Evolutionary conservation across 2,113 vertebrate genomes (phyloP).

Genomic region (Capra hircus): DNA sequence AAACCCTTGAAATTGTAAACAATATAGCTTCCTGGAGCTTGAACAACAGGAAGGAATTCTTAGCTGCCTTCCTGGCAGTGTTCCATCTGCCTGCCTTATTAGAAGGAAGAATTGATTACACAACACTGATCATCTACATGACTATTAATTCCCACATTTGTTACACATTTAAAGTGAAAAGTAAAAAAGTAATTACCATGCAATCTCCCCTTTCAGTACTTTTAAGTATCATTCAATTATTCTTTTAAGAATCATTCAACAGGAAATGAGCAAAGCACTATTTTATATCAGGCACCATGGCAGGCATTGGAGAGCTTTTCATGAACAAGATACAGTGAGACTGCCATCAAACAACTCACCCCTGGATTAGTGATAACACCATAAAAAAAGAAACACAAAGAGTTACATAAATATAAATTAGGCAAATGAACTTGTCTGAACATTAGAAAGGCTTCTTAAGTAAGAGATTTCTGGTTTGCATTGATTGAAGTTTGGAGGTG

Average conservation of each 20-base stretch:
- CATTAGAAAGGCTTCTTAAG: not conserved
- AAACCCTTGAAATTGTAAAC: not conserved
- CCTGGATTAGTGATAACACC: not conserved
- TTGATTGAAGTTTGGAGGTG: not conserved
- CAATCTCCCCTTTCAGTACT: not conserved
- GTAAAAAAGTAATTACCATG: not conserved
- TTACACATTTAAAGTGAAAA: not conserved
- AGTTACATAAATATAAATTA: not conserved
- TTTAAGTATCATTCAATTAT: not conserved
- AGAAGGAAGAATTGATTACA: not conserved
- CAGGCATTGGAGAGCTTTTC: not conserved
- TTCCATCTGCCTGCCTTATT: not conserved
- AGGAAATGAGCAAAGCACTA: not conserved
- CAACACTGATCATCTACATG: not conserved
- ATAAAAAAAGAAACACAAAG: not conserved
- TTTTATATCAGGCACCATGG: not conserved
- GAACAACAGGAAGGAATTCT: not conserved
- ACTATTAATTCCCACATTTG: not conserved
- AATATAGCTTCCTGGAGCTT: not conserved
- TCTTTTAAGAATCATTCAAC: not conserved
- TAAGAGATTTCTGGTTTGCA: not conserved
- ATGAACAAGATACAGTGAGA: not conserved
- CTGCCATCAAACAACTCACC: not conserved
- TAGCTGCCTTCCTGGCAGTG: not conserved
- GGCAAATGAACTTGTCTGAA: not conserved